These are phyloP conservation scores for Drosophila ogumai DNA, from an alignment of 1,140 invertebrate genomes.

Conservation along the genomic window DNA sequence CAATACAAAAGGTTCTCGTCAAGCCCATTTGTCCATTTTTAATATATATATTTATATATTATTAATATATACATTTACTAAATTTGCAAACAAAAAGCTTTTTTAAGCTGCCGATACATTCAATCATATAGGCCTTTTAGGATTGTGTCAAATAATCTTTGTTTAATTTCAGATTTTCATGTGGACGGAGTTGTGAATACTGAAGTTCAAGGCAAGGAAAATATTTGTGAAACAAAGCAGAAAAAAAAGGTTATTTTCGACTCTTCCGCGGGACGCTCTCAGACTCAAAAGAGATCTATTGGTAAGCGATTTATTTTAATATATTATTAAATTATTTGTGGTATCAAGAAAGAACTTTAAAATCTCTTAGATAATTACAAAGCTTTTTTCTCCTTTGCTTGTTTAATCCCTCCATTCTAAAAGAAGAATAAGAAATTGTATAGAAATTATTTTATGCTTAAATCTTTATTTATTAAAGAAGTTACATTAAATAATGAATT, in stretches of 20 bases:
- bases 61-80: too few species aligned
- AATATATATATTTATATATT: too few species aligned
- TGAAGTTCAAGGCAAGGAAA: neutral
- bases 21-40: too few species aligned
- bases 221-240: neutral
- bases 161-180: neutral
- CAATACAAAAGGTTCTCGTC: too few species aligned
- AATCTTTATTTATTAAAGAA: neutral
- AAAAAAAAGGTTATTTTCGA: neutral
- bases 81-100: too few species aligned
- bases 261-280: too few species aligned
- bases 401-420: neutral
- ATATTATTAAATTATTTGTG: too few species aligned
- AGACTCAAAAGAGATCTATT: neutral
- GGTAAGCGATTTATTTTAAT: neutral
- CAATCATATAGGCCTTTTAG: neutral
- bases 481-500: neutral
- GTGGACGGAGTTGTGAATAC: neutral
- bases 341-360: too few species aligned
- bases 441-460: neutral
- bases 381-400: too few species aligned
- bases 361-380: too few species aligned
- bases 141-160: neutral
- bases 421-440: neutral
- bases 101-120: too few species aligned